Percentiles rank a stretch among this genome's conserved stretches.
phyloP scores from a whole-genome alignment of 2,888 invertebrate genomes.

The Sinodicranocentrus sp. region DNA sequence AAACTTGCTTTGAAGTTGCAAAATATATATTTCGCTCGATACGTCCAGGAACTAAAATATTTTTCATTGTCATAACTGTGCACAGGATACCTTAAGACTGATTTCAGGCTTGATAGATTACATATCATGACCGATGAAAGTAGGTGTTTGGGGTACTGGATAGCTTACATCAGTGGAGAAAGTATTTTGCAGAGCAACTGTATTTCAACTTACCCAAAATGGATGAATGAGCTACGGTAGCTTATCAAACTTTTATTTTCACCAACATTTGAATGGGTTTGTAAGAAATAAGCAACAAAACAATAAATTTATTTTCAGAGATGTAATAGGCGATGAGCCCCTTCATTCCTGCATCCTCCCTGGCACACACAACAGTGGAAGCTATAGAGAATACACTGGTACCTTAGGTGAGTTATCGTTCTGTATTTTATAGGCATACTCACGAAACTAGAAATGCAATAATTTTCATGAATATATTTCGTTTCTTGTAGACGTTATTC shows the following conservation, averaged over 20 bases:
- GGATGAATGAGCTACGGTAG: constrained; percentile 86
- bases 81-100: constrained; percentile 77
- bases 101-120: constrained; percentile 76
- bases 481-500: constrained; percentile 64
- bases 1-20: neutral
- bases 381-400: constrained; percentile 81
- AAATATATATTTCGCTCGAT: neutral
- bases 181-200: constrained; percentile 81
- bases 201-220: constrained; percentile 89
- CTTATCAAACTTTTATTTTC: constrained; percentile 18
- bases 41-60: neutral
- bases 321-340: constrained; percentile 81
- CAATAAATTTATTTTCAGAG: too few relatives aligned
- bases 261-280: constrained; percentile 19
- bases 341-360: constrained; percentile 84
- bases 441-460: constrained; percentile 25
- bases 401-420: constrained; percentile 74
- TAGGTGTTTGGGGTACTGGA: constrained; percentile 78
- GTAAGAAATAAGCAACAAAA: too few relatives aligned
- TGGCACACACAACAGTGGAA: constrained; percentile 86
- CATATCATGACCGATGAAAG: constrained; percentile 70
- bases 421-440: neutral
- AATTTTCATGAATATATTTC: constrained; percentile 13
- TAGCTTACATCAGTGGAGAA: constrained; percentile 75
- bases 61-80: constrained; percentile 11